Evolutionary conservation across 2,888 invertebrate genomes (phyloP).

Genomic region (Coleophora deauratella): DNA sequence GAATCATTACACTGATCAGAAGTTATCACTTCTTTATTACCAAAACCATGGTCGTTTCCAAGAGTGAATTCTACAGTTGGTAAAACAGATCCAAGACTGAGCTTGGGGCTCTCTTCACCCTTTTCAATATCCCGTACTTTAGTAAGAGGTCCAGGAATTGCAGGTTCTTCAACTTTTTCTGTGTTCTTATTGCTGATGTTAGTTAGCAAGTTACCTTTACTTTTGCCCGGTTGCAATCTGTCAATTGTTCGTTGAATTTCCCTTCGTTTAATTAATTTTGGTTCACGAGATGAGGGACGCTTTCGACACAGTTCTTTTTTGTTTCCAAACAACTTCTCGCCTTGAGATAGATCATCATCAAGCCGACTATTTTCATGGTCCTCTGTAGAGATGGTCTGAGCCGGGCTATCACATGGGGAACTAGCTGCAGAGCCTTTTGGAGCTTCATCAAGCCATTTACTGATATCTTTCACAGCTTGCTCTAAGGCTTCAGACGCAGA

Average conservation of each 20-base stretch:
- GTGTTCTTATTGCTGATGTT: slow-evolving; percentile 74
- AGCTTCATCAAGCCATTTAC: slow-evolving; percentile 90
- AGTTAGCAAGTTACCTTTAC: slow-evolving; percentile 88
- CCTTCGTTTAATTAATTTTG: slow-evolving; percentile 68
- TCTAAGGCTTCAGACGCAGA: slow-evolving; percentile 71
- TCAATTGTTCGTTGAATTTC: slow-evolving; percentile 89
- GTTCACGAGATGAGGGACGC: slow-evolving; percentile 55
- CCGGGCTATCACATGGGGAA: slow-evolving; percentile 86
- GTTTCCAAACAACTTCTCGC: slow-evolving; percentile 41
- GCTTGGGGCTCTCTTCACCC: slow-evolving; percentile 82
- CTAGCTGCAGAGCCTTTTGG: slow-evolving; percentile 84
- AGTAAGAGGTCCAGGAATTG: slow-evolving; percentile 65
- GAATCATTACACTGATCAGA: not conserved
- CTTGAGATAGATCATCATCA: slow-evolving; percentile 55
- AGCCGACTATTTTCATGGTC: slow-evolving; percentile 68
- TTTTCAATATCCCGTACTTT: slow-evolving; percentile 77
- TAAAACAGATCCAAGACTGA: slow-evolving; percentile 89
- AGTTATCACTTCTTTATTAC: slow-evolving; percentile 28
- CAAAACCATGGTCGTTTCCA: slow-evolving; percentile 80
- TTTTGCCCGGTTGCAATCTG: slow-evolving; percentile 88
- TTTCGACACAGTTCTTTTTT: slow-evolving; percentile 66
- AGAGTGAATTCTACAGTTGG: slow-evolving; percentile 79
- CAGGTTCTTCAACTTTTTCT: slow-evolving; percentile 74
- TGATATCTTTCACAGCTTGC: slow-evolving; percentile 88
- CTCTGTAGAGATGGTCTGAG: slow-evolving; percentile 77